These are phyloP conservation scores for Sebastes vulpes DNA, from an alignment of 2,797 vertebrate genomes.

Conservation along the genomic window DNA sequence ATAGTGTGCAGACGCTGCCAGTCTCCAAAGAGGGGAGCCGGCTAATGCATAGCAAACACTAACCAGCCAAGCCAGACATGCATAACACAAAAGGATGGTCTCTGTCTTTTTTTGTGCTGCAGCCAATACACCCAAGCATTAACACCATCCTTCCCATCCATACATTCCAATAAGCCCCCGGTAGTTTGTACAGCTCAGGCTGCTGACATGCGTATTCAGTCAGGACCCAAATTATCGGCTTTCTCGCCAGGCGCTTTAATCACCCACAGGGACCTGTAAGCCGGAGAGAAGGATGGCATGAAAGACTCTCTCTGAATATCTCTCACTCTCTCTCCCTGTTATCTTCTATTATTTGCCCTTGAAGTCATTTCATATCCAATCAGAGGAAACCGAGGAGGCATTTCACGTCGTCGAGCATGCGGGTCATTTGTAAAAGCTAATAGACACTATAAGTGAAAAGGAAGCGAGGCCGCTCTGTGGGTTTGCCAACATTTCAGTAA, in stretches of 20 bases:
- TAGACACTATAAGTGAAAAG: constrained; percentile 54
- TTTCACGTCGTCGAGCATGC: constrained; percentile 40
- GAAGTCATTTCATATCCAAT: constrained; percentile 73
- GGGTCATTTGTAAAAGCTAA: constrained; percentile 64
- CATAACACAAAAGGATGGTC: constrained; percentile 63
- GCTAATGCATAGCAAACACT: constrained; percentile 79
- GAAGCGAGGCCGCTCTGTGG: constrained; percentile 15
- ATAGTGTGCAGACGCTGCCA: constrained; percentile 64
- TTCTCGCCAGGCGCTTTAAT: constrained; percentile 59
- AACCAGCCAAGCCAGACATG: constrained; percentile 63
- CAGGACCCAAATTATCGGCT: constrained; percentile 68
- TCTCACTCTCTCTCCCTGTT: constrained; percentile 24
- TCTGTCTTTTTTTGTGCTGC: constrained; percentile 13
- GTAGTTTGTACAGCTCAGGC: constrained; percentile 63
- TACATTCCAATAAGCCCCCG: constrained; percentile 68
- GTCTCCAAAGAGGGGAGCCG: constrained; percentile 66
- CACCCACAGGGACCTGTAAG: constrained; percentile 66
- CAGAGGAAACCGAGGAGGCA: constrained; percentile 41
- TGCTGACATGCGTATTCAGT: constrained; percentile 68
- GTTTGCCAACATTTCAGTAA: constrained; percentile 42
- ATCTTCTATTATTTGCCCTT: constrained; percentile 70
- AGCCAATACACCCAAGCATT: constrained; percentile 51
- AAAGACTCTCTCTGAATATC: constrained; percentile 48
- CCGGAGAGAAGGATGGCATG: constrained; percentile 51
- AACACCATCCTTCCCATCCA: constrained; percentile 37